Evolutionary conservation across 2,888 invertebrate species (phyloP).

Genomic region (Ecliptopera silaceata): DNA sequence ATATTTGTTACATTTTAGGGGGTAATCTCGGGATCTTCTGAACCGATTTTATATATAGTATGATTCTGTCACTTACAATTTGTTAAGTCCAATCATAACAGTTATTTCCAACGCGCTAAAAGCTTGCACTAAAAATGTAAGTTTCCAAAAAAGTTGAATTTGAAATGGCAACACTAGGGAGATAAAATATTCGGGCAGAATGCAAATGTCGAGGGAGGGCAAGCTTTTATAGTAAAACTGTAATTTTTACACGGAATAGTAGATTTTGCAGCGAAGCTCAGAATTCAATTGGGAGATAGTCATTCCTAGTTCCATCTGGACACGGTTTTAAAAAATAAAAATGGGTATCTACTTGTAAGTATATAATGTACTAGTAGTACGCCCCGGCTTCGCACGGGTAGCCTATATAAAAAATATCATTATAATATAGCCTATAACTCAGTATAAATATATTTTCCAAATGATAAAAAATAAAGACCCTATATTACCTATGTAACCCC

Average conservation of each 20-base stretch:
- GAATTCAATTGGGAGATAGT: background rate
- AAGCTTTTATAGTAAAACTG: slow-evolving; percentile 27
- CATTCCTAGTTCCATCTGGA: background rate
- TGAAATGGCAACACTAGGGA: background rate
- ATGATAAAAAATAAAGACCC: too few relatives aligned
- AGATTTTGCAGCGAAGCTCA: background rate
- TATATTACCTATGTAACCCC: too few relatives aligned
- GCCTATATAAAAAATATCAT: too few relatives aligned
- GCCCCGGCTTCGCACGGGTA: too few relatives aligned
- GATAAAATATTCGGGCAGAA: slow-evolving; percentile 14
- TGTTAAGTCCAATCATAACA: slow-evolving; percentile 6
- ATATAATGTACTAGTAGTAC: too few relatives aligned
- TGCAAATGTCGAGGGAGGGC: slow-evolving; percentile 15
- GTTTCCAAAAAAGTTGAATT: slow-evolving; percentile 7
- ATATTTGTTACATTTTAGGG: too few relatives aligned
- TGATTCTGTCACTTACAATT: slow-evolving; percentile 14
- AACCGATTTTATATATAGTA: too few relatives aligned
- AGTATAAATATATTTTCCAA: too few relatives aligned
- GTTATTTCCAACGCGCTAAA: slow-evolving; percentile 11
- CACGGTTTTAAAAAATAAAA: too few relatives aligned
- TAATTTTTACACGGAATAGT: slow-evolving; percentile 16
- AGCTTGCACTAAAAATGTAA: slow-evolving; percentile 1
- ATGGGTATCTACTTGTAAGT: too few relatives aligned
- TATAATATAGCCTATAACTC: too few relatives aligned
- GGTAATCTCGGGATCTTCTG: too few relatives aligned